Percentiles rank a stretch among this genome's conserved stretches.
Evolutionary conservation across 2,888 invertebrate species (phyloP).

Genomic region (Ctena decussata): DNA sequence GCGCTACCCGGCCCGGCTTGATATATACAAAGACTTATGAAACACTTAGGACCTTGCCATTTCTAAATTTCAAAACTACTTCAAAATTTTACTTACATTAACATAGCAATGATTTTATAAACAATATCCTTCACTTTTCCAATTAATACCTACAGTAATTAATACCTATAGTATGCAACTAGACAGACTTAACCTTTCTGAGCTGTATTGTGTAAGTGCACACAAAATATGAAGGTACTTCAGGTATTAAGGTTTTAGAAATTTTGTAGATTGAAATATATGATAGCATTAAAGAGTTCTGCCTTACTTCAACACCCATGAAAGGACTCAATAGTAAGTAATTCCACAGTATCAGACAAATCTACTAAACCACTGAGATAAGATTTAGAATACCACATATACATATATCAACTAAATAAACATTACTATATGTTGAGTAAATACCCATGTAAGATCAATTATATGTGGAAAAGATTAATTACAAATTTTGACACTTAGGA

Average conservation of each 20-base stretch:
- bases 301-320: background rate
- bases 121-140: too few relatives aligned
- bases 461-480: background rate
- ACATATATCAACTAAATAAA: background rate
- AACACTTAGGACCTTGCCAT: too few relatives aligned
- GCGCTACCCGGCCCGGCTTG: too few relatives aligned
- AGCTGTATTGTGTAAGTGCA: too few relatives aligned
- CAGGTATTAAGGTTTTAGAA: background rate
- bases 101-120: too few relatives aligned
- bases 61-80: too few relatives aligned
- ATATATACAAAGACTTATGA: too few relatives aligned
- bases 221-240: background rate
- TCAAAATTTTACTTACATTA: too few relatives aligned
- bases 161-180: too few relatives aligned
- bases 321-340: background rate
- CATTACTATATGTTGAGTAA: background rate
- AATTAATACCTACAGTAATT: too few relatives aligned
- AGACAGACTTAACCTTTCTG: too few relatives aligned
- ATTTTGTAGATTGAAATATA: background rate
- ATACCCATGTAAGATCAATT: background rate
- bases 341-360: background rate
- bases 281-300: slow-evolving; percentile 2
- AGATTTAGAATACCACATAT: background rate
- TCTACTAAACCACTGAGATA: background rate
- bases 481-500: background rate